These are phyloP conservation scores for Drosophila meridionalis DNA, from an alignment of 2,888 invertebrate genomes.

Conservation along the genomic window DNA sequence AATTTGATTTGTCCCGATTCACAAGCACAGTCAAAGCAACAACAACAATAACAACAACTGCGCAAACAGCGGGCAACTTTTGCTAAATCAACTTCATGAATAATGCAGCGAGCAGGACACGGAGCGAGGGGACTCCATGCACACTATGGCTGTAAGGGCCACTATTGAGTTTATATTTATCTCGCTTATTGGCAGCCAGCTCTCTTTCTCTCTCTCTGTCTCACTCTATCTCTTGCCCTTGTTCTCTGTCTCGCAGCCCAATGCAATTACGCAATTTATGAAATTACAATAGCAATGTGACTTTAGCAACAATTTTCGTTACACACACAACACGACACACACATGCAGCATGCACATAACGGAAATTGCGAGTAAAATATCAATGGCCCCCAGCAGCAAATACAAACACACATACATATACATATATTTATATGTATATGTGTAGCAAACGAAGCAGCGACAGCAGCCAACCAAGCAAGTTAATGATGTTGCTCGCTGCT, in stretches of 20 bases:
- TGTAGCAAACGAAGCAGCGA: slow-evolving; percentile 26
- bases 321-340: slow-evolving; percentile 22
- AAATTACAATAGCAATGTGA: slow-evolving; percentile 65
- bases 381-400: slow-evolving; percentile 42
- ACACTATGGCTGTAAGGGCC: slow-evolving; percentile 11
- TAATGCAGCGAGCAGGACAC: slow-evolving; percentile 52
- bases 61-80: slow-evolving; percentile 38
- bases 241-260: slow-evolving; percentile 9
- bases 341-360: slow-evolving; percentile 28
- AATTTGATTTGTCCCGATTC: slow-evolving; percentile 59
- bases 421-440: slow-evolving; percentile 20
- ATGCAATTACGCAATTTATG: slow-evolving; percentile 74
- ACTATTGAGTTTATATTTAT: slow-evolving; percentile 49
- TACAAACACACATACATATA: slow-evolving; percentile 12
- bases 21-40: slow-evolving; percentile 6
- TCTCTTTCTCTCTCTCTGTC: background rate
- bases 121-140: slow-evolving; percentile 7
- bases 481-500: slow-evolving; percentile 28
- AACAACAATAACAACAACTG: slow-evolving; percentile 4
- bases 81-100: slow-evolving; percentile 52
- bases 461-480: slow-evolving; percentile 38
- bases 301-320: slow-evolving; percentile 58
- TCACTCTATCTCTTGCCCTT: background rate
- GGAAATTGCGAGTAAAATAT: slow-evolving; percentile 57
- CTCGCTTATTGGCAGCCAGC: slow-evolving; percentile 34